Evolutionary conservation across 2,113 vertebrate species (phyloP), one percentile per base, ranked within the genome.

Genomic region (Salvelinus namaycush): DNA sequence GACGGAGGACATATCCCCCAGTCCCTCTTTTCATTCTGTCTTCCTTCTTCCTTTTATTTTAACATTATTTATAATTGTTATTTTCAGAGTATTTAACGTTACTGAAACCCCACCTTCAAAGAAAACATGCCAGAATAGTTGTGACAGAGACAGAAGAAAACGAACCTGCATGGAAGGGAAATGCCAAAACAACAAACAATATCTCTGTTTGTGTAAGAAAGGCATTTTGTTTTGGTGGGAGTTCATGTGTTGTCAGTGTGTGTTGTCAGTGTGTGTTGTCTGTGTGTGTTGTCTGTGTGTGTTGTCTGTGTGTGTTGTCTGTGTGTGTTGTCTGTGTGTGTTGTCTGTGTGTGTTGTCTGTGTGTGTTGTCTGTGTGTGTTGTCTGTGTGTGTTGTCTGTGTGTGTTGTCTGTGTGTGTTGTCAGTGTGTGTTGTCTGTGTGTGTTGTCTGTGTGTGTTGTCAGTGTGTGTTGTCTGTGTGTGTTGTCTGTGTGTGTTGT

Each of bases 71-170:
- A 44, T 11, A 2, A 39, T 39, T 8, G 7, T 39, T 44, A 11
- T 44, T 11, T 11, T 44, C 8, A 44, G 34, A 39, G 34, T 39
- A 9, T 72, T 54, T 49, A 76, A 57, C 54, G 72, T 79, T 68
- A 57, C 60, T 68, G 71, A 65, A 69, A 66, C 68, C 68, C 75
- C 14, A 79, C 39, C 39, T 44, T 44, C 39, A 12, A 83, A 83
- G 72, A 73, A 83, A 83, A 80, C 64, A 68, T 4, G 26, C 64
- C n/a, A 75, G 54, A 80, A 77, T 80, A 83, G 39, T 44, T 44
- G 78, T 70, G 31, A 31, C 49, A 62, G 20, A 65, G 62, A 29
- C 18, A 74, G 76, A 80, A 75, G 68, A 64, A 60, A 74, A 68
- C 60, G 48, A 77, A 65, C 34, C 44, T 18, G 44, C 39, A 44